Conservation (phyloP, 2,888 invertebrate species). For the Cryptophagus acutangulus region DNA sequence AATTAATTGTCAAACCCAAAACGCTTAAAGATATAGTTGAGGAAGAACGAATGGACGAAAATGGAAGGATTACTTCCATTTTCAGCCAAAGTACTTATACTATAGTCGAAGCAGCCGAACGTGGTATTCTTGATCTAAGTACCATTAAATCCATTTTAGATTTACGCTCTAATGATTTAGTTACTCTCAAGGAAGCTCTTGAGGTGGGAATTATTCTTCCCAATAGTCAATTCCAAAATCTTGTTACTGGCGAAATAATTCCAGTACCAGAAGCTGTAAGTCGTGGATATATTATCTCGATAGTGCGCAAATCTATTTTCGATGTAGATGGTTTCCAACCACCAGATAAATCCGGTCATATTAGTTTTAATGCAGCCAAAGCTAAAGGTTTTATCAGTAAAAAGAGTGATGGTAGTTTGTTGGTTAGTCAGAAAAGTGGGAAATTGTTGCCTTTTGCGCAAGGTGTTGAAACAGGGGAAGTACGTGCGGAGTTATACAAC, state of each 20-base stretch:
- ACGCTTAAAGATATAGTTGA: slow-evolving; percentile 88
- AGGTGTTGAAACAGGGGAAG: slow-evolving; percentile 70
- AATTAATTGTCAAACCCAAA: slow-evolving; percentile 80
- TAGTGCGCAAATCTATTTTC: slow-evolving; percentile 83
- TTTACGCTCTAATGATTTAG: slow-evolving; percentile 68
- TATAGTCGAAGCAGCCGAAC: slow-evolving; percentile 78
- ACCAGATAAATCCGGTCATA: slow-evolving; percentile 71
- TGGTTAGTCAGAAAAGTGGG: slow-evolving; percentile 69
- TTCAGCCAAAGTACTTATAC: slow-evolving; percentile 70
- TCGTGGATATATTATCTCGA: slow-evolving; percentile 81
- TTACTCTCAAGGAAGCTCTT: slow-evolving; percentile 82
- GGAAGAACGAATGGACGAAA: slow-evolving; percentile 70
- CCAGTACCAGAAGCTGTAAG: slow-evolving; percentile 83
- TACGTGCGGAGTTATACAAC: slow-evolving; percentile 81
- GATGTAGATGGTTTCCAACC: slow-evolving; percentile 89
- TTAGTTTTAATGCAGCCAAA: slow-evolving; percentile 78
- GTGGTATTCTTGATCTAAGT: slow-evolving; percentile 83
- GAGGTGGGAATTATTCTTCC: slow-evolving; percentile 73
- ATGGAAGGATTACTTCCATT: slow-evolving; percentile 76
- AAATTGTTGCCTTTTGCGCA: slow-evolving; percentile 73
- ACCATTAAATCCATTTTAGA: slow-evolving; percentile 80
- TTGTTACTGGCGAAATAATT: slow-evolving; percentile 65
- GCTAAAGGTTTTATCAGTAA: slow-evolving; percentile 72
- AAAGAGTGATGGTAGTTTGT: slow-evolving; percentile 64
- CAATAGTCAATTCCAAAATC: slow-evolving; percentile 71